Percentiles rank a stretch among this genome's conserved stretches.
Evolutionary conservation across 2,888 invertebrate species (phyloP).

Genomic region (Sabellastarte sp.): DNA sequence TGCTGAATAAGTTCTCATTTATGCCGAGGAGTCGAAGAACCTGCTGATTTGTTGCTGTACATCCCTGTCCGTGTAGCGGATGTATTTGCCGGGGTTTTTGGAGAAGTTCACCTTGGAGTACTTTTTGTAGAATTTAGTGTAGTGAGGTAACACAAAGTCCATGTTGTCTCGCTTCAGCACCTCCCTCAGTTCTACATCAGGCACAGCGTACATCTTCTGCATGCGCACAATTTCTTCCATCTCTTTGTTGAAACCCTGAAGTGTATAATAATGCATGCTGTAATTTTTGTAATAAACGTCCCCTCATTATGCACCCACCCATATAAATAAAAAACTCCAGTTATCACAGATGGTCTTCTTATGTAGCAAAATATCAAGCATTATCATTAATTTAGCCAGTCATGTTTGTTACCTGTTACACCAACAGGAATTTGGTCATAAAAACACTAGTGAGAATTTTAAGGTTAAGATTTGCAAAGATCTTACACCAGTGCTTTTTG

Average conservation of each 20-base stretch:
- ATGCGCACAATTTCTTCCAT: slow-evolving; percentile 83
- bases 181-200: slow-evolving; percentile 85
- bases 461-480: too few species aligned
- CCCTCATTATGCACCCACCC: too few species aligned
- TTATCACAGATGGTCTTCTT: too few species aligned
- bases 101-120: slow-evolving; percentile 75
- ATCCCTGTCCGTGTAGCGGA: slow-evolving; percentile 83
- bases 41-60: slow-evolving; percentile 81
- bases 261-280: slow-evolving; percentile 23
- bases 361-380: too few species aligned
- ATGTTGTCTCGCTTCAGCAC: slow-evolving; percentile 86
- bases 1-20: slow-evolving; percentile 32
- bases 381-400: too few species aligned
- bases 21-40: slow-evolving; percentile 88
- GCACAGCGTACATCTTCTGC: slow-evolving; percentile 89
- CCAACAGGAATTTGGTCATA: too few species aligned
- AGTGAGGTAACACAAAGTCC: slow-evolving; percentile 81
- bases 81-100: slow-evolving; percentile 90
- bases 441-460: too few species aligned
- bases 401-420: too few species aligned
- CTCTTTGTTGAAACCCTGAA: slow-evolving; percentile 90
- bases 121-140: slow-evolving; percentile 62
- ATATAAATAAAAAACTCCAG: too few species aligned
- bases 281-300: too few species aligned
- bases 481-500: too few species aligned